Conservation (phyloP, 2,113 vertebrate genomes). For the Coptodon rendalli region DNA sequence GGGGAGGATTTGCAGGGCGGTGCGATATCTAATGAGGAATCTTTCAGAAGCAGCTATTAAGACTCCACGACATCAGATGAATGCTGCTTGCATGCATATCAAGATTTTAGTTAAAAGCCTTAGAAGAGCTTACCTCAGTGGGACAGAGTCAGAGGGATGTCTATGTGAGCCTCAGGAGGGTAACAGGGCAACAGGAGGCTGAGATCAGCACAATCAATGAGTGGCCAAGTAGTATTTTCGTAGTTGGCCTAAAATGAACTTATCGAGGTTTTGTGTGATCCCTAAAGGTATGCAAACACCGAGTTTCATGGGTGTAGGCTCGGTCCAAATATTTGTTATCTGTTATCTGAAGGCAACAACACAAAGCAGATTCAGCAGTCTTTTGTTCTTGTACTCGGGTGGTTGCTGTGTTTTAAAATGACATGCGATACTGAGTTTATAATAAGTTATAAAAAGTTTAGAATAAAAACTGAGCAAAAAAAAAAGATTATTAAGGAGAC, state of each 20-base stretch:
- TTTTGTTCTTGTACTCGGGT: neutral
- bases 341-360: neutral
- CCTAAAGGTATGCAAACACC: neutral
- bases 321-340: neutral
- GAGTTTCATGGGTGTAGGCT: neutral
- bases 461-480: neutral
- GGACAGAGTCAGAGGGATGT: neutral
- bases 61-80: constrained; percentile 34
- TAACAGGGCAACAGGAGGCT: neutral
- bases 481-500: neutral
- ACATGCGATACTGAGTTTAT: neutral
- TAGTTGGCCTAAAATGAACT: neutral
- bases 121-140: neutral
- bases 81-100: neutral
- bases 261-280: neutral
- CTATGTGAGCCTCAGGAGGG: neutral
- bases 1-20: constrained; percentile 8
- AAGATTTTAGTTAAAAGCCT: neutral
- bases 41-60: constrained; percentile 41
- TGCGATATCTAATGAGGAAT: constrained; percentile 46
- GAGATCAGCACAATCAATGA: neutral
- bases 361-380: neutral
- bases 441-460: neutral
- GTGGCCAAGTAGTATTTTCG: neutral
- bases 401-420: neutral